These are phyloP conservation scores for Dunckerocampus dactyliophorus DNA, from an alignment of 2,113 vertebrate species.

Conservation along the genomic window DNA sequence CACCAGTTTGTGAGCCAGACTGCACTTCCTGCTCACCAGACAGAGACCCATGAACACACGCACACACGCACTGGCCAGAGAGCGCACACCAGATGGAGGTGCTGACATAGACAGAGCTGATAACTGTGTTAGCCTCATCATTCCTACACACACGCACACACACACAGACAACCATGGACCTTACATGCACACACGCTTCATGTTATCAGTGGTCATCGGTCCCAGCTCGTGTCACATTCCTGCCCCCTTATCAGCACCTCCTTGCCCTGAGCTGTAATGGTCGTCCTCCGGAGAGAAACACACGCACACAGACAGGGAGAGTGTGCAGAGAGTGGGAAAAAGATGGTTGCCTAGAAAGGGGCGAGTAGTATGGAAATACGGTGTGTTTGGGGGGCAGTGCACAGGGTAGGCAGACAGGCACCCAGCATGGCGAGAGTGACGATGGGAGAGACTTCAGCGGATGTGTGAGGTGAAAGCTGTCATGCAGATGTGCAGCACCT, in stretches of 20 bases:
- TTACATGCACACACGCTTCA: constrained; percentile 25
- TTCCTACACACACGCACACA: constrained; percentile 53
- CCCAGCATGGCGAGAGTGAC: constrained; percentile 31
- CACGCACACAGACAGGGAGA: constrained; percentile 19
- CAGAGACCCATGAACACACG: constrained; percentile 26
- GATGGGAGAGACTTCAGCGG: constrained; percentile 42
- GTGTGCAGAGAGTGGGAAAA: background rate
- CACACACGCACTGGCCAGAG: constrained; percentile 24
- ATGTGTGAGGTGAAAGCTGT: constrained; percentile 56
- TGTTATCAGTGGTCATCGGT: constrained; percentile 61
- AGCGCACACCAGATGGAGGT: constrained; percentile 59
- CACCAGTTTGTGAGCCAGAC: constrained; percentile 61
- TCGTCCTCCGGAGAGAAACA: constrained; percentile 49
- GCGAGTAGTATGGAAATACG: constrained; percentile 52
- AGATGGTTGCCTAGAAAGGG: constrained; percentile 9
- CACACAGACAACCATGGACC: constrained; percentile 28
- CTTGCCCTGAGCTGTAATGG: constrained; percentile 48
- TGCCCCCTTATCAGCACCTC: constrained; percentile 65
- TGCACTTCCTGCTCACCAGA: constrained; percentile 65
- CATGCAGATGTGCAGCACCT: constrained; percentile 45
- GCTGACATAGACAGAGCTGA: constrained; percentile 66
- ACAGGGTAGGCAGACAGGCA: constrained; percentile 66
- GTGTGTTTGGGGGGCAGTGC: constrained; percentile 21
- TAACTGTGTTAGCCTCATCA: constrained; percentile 59
- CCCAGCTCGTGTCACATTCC: constrained; percentile 60